Base-by-base conservation (phyloP, 2,797 vertebrate genomes). In the Platyrinchus mystaceus region DNA sequence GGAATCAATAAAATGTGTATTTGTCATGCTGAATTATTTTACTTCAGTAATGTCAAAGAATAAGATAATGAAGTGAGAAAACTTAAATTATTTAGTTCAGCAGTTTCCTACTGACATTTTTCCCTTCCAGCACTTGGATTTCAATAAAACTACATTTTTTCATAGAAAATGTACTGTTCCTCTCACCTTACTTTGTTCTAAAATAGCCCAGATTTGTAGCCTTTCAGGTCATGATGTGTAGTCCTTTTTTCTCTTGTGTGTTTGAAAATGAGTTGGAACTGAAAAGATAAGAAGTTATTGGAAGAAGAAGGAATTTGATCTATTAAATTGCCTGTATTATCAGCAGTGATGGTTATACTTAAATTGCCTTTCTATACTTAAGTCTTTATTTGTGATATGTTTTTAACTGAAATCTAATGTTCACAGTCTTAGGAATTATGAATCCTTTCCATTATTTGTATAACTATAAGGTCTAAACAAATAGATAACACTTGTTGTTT, bases 121-220 rank as follows among this genome's bases (percentile, higher is more conserved):
- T 84, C 27, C 44, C 37, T 94, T 87, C 56, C 53, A 94, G 52
- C 77, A 60, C 75, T 94, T 95, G 81, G 77, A 89, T 94, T 95
- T 91, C 77, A 76, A 64, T 89, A 75, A 92, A 95, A 87, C 28
- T 82, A 70, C 63, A 82, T 94, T 95, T 94, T 95, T 95, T 84
- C 68, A 60, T 89, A 77, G 88, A 82, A 84, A 92, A 94, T 26
- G 44, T 74, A 59, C 64, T 74, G 24, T 67, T 90, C 56, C 41
- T 85, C 64, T 95, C 86, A 88, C 80, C 68, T 90, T 90, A 82
- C 86, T 92, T 94, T 93, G 68, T 92, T 87, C 87, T 91, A 81
- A 93, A 93, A 73, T 76, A 95, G 67, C 32, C 73, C 28, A 69
- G 67, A 82, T 91, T 87, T 90, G 43, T 93, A 78, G 76, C 79